A percentile compares a stretch with the other conserved stretches of the same genome.
Conservation (phyloP, 2,888 invertebrate genomes). For the Stomorhina lunata region DNA sequence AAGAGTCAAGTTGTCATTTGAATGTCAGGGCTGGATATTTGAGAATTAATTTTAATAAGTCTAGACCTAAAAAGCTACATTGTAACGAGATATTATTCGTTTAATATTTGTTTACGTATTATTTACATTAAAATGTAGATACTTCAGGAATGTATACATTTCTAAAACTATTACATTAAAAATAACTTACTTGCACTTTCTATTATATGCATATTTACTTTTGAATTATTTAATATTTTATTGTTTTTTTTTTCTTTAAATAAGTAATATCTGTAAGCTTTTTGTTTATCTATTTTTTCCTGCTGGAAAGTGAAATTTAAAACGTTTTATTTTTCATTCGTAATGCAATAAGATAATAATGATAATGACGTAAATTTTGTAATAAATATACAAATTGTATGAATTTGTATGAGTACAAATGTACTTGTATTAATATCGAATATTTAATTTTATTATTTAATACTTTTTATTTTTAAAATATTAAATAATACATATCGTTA, state of each 20-base stretch:
- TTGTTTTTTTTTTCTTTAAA: not conserved
- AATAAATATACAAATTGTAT: not conserved
- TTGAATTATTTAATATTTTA: not conserved
- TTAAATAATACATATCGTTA: constrained; percentile 1
- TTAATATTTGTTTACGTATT: not conserved
- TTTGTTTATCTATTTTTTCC: constrained; percentile 15
- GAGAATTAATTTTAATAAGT: no score
- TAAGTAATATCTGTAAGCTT: not conserved
- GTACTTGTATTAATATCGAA: not conserved
- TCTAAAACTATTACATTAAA: not conserved
- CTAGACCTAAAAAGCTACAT: no score
- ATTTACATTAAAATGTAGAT: not conserved
- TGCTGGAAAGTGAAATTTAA: constrained; percentile 42
- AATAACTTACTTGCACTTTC: not conserved
- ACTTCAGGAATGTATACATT: no score
- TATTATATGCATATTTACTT: not conserved
- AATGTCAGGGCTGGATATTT: no score
- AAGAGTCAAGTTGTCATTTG: no score
- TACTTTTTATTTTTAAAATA: constrained; percentile 3
- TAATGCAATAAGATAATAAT: not conserved
- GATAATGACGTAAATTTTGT: not conserved
- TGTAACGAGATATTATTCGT: no score
- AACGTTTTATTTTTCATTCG: not conserved
- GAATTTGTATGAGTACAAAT: no score
- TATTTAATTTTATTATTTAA: constrained; percentile 15